Conservation (phyloP, 2,797 vertebrate species). For the Sarcophilus harrisii region DNA sequence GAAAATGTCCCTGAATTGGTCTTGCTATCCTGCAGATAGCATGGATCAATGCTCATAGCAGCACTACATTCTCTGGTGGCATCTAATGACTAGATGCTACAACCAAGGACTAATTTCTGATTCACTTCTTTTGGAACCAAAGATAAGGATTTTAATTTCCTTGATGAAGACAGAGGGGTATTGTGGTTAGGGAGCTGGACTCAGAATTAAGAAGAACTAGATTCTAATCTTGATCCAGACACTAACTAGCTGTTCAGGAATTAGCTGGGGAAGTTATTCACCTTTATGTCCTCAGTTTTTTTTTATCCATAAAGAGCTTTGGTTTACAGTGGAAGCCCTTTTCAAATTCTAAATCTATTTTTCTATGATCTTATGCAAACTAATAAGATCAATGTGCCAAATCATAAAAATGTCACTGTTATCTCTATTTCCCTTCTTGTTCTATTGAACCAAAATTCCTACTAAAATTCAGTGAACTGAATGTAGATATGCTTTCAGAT, state of each 20-base stretch:
- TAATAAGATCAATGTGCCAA: not conserved
- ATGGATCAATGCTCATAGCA: not conserved
- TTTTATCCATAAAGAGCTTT: not conserved
- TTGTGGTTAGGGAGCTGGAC: not conserved
- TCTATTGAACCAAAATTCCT: not conserved
- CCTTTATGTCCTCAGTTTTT: not conserved
- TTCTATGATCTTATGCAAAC: not conserved
- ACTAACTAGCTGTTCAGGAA: not conserved
- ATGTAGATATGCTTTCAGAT: not conserved
- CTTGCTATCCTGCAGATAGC: not conserved
- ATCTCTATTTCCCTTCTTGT: not conserved
- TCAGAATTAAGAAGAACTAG: not conserved
- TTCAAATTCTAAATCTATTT: not conserved
- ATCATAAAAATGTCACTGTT: not conserved
- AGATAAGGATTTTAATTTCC: not conserved
- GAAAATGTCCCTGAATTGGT: not conserved
- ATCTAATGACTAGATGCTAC: not conserved
- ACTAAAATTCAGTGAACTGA: slow-evolving; percentile 6
- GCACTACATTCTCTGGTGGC: slow-evolving; percentile 23
- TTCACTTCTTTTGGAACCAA: not conserved
- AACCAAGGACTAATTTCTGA: slow-evolving; percentile 10
- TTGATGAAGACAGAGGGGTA: not conserved
- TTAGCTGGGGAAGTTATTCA: not conserved
- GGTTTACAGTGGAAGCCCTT: not conserved
- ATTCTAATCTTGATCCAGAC: not conserved